Conservation (phyloP, 2,888 invertebrate species). For the Perizoma flavofasciatum region DNA sequence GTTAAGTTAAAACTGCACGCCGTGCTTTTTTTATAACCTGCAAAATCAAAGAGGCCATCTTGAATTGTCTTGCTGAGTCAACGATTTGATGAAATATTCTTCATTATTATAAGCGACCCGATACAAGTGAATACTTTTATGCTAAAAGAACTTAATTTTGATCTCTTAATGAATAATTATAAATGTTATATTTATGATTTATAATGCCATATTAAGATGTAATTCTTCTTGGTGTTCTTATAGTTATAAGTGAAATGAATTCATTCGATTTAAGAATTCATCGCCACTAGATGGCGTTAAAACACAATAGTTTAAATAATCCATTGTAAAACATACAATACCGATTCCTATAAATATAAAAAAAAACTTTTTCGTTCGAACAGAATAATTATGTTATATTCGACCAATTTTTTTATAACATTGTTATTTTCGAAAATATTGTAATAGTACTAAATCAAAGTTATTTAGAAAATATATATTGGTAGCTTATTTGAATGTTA, state of each 20-base stretch:
- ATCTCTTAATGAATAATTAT: slow-evolving; percentile 79
- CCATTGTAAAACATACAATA: not conserved
- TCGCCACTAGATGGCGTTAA: slow-evolving; percentile 29
- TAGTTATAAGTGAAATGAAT: slow-evolving; percentile 32
- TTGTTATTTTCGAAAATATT: not conserved
- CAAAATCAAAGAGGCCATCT: too few relatives aligned
- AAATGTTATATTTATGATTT: slow-evolving; percentile 73
- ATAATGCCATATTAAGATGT: slow-evolving; percentile 81
- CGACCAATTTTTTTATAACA: not conserved
- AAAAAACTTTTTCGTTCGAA: too few relatives aligned
- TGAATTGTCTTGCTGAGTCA: too few relatives aligned
- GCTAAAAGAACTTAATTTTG: slow-evolving; percentile 55
- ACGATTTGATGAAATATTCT: slow-evolving; percentile 3
- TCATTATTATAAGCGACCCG: slow-evolving; percentile 13
- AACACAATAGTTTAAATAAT: slow-evolving; percentile 18
- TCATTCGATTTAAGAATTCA: slow-evolving; percentile 26
- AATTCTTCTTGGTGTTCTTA: slow-evolving; percentile 66
- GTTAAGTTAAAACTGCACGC: too few relatives aligned
- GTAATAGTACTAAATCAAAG: not conserved
- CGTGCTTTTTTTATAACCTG: too few relatives aligned
- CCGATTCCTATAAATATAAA: not conserved
- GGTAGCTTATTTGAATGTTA: too few relatives aligned
- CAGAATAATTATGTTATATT: too few relatives aligned
- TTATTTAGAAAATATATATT: too few relatives aligned
- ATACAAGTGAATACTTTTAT: slow-evolving; percentile 20